Base-by-base conservation (phyloP, 2,888 invertebrate genomes). In the Phyllotreta cruciferae region DNA sequence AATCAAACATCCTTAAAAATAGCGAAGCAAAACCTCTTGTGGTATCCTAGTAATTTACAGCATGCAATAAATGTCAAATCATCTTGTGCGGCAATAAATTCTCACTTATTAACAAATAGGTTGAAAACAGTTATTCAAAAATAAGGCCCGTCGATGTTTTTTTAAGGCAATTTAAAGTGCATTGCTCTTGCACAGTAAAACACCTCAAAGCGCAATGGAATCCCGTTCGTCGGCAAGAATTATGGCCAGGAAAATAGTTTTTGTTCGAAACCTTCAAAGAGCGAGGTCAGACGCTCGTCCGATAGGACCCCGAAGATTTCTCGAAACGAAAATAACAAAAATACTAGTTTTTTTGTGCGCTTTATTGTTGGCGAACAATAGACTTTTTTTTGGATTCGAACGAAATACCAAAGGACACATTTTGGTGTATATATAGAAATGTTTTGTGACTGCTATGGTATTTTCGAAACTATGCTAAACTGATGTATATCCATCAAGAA, bases 81-180 rank as follows among this genome's bases (percentile, higher is more conserved):
- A 62, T 56, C 60, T 58, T 60, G 63, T 50, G 54, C 39, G 69
- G 70, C 71, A 65, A 74, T 78, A 78, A 78, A 78, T 78, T 73
- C 75, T 71, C 72, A 73, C 74, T 76, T 76, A 76, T 76, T 75
- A 77, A 73, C 75, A 76, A 78, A 77, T 78, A 75, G 77, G 76
- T 74, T 75, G 73, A 70, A 74, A 74, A 77, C 77, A 72, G 78
- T 77, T 78, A 78, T 75, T 78, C 77, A 56, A 67, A 24, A 70
- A 73, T 53, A 45, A 60, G 60, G 60, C 45, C 56, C 39, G 63
- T 55, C 42, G 60, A 57, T 50, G 65, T 74, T 73, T 72, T 75
- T 73, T 71, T 60, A 67, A 34, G 70, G 74, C 71, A 76, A 77
- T 78, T 77, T 73, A 76, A 72, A 77, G 77, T 78, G 72, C 78